These are phyloP conservation scores for Zoanthus solanderi DNA, from an alignment of 92 coral and sea anemone genomes.

Conservation along the genomic window DNA sequence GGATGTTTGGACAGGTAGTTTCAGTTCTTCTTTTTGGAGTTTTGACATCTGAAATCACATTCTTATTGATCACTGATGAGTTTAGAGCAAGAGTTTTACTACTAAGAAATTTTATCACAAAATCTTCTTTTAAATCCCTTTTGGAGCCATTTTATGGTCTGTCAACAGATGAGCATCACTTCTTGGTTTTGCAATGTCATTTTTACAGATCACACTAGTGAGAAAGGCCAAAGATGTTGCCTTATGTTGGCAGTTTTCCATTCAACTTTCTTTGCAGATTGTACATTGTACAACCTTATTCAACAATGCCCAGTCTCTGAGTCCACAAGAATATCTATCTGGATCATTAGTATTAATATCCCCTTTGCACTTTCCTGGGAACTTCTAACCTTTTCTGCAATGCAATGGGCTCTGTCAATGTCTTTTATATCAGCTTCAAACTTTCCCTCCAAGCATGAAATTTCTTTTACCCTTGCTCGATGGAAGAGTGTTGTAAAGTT, in stretches of 20 bases:
- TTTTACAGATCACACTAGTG: neutral
- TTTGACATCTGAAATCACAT: conserved; percentile 54
- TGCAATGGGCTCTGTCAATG: neutral
- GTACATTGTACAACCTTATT: neutral
- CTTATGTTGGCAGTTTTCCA: neutral
- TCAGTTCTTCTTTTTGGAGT: conserved; percentile 60
- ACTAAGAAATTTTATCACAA: conserved; percentile 46
- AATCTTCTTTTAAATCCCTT: conserved; percentile 28
- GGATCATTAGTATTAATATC: neutral
- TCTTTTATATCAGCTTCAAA: neutral
- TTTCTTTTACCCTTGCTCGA: conserved; percentile 31
- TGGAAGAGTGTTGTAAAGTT: too few relatives aligned
- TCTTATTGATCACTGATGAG: conserved; percentile 13
- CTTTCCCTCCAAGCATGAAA: neutral
- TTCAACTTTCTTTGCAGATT: neutral
- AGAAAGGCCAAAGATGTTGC: neutral
- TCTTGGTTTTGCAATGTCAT: neutral
- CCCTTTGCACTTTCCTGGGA: neutral
- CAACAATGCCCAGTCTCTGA: neutral
- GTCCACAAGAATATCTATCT: conserved; percentile 9
- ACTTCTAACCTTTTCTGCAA: too few relatives aligned
- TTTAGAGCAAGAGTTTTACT: neutral
- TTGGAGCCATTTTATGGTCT: neutral
- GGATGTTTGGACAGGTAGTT: neutral
- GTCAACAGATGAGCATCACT: neutral